Percentiles rank a stretch among this genome's conserved stretches.
Conservation (phyloP, 2,113 vertebrate species). For the Gymnorhina tibicen region DNA sequence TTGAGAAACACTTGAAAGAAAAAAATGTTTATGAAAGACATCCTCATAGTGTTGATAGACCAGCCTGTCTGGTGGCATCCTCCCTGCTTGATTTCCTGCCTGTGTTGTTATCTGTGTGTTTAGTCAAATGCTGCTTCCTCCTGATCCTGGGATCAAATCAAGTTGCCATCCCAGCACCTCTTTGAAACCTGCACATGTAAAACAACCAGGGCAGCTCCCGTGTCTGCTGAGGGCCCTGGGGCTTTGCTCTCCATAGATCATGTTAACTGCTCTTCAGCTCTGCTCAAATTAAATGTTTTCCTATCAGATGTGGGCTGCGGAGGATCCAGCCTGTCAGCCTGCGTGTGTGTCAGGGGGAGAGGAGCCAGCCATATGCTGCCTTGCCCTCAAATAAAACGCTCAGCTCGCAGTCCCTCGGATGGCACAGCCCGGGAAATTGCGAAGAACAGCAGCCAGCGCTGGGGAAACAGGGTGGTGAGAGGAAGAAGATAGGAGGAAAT, state of each 20-base stretch:
- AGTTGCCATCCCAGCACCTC: background rate
- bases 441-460: accelerated
- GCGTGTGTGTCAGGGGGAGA: background rate
- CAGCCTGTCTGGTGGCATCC: background rate
- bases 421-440: background rate
- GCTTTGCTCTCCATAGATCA: constrained; percentile 44
- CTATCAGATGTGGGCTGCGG: constrained; percentile 60
- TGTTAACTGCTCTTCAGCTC: constrained; percentile 42
- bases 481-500: background rate
- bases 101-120: background rate
- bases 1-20: background rate
- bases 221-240: constrained; percentile 25
- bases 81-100: background rate
- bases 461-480: background rate
- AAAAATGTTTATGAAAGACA: background rate
- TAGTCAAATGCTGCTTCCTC: background rate
- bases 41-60: background rate
- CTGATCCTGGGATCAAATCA: background rate
- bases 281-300: constrained; percentile 62
- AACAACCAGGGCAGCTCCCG: background rate
- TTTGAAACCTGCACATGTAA: background rate
- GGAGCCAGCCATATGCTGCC: constrained; percentile 16
- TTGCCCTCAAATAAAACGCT: background rate
- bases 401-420: background rate
- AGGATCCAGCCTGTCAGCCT: constrained; percentile 64